phyloP scores from a whole-genome alignment of 2,113 vertebrate genomes.

The Bagarius yarrelli region DNA sequence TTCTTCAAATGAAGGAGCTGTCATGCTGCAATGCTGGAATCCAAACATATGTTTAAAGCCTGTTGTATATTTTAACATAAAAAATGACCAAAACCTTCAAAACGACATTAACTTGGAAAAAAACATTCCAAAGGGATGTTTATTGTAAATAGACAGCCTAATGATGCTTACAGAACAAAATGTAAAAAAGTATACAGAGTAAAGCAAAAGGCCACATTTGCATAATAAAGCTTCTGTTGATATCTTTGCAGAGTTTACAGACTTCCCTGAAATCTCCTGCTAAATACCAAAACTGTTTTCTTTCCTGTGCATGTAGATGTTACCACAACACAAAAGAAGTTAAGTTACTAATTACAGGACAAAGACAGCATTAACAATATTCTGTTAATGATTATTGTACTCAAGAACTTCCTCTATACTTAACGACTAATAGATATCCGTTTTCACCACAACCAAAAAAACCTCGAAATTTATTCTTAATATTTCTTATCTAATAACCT shows the following conservation, averaged over 20 bases:
- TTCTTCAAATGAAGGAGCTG: neutral
- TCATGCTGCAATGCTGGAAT: neutral
- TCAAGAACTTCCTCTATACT: no score
- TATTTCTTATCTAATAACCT: no score
- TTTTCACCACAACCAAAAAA: no score
- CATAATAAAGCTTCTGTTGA: neutral
- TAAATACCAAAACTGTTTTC: no score
- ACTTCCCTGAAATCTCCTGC: no score
- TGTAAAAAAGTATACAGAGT: neutral
- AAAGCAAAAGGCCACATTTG: slow-evolving; percentile 1
- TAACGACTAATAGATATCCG: no score
- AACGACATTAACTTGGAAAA: neutral
- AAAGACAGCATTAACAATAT: no score
- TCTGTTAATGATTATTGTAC: no score
- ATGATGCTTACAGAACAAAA: neutral
- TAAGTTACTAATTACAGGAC: no score
- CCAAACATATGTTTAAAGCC: neutral
- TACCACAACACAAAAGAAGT: no score
- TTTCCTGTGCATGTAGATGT: no score
- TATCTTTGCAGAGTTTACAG: neutral
- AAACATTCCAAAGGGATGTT: neutral
- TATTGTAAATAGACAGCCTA: neutral
- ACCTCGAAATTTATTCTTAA: no score
- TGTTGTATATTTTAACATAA: neutral
- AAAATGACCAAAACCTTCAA: neutral